These are phyloP conservation scores for Quadroppia sp. DNA, from an alignment of 2,888 invertebrate genomes.

Conservation along the genomic window DNA sequence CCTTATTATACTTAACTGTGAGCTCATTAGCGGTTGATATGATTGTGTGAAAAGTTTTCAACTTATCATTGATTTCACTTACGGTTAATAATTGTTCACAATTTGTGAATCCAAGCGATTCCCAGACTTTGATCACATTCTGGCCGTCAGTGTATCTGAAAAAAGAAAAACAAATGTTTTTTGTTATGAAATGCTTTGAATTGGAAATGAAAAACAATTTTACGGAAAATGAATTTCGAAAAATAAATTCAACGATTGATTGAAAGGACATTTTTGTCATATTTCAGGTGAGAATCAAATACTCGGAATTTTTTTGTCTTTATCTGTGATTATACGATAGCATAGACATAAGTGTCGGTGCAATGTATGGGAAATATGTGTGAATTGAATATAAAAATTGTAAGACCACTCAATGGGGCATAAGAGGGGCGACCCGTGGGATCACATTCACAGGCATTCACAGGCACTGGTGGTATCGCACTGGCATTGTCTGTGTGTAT, in stretches of 20 bases:
- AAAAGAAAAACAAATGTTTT: conserved; percentile 18
- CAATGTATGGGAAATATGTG: conserved; percentile 22
- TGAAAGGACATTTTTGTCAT: conserved; percentile 21
- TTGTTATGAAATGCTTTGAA: too few relatives aligned
- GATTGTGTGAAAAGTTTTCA: conserved; percentile 6
- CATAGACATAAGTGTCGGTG: not conserved
- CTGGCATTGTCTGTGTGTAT: not conserved
- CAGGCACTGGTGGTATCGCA: not conserved
- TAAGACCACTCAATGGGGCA: conserved; percentile 10
- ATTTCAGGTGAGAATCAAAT: conserved; percentile 13
- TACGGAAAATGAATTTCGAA: not conserved
- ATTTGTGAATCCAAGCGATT: conserved; percentile 51
- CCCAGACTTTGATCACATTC: conserved; percentile 53
- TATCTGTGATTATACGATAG: not conserved
- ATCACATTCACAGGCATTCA: not conserved
- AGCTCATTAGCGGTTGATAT: not conserved
- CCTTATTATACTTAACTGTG: not conserved
- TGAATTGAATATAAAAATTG: not conserved
- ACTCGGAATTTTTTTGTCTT: not conserved
- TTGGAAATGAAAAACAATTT: not conserved
- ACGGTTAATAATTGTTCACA: conserved; percentile 50
- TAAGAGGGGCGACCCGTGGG: conserved; percentile 33
- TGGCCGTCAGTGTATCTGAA: conserved; percentile 52
- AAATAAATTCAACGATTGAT: not conserved
- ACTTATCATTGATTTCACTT: conserved; percentile 38